Evolutionary conservation across 2,113 vertebrate species (phyloP).

Genomic region (Melospiza melodia): DNA sequence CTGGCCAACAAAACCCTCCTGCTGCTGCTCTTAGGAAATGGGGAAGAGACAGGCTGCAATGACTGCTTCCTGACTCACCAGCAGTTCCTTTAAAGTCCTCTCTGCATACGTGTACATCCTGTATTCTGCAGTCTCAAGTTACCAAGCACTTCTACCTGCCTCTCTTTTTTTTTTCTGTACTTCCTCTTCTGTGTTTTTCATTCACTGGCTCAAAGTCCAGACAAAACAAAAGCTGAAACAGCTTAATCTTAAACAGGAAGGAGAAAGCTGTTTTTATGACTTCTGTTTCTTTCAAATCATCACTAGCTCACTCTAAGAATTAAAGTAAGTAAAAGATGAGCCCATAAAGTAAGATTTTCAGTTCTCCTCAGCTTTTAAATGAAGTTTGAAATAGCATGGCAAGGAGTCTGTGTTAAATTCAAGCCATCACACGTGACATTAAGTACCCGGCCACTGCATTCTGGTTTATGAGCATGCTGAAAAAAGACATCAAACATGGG

Average conservation of each 20-base stretch:
- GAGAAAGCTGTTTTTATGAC: not conserved
- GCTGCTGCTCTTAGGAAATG: not conserved
- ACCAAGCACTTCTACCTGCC: not conserved
- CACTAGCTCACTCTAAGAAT: not conserved
- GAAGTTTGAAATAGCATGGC: not conserved
- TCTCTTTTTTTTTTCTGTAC: not conserved
- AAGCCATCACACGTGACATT: not conserved
- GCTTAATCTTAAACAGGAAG: not conserved
- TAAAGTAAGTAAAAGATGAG: not conserved
- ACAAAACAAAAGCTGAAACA: slow-evolving; percentile 1
- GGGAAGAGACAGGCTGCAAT: not conserved
- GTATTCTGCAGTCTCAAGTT: not conserved
- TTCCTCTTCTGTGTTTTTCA: not conserved
- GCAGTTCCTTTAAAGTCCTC: not conserved
- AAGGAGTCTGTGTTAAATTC: not conserved
- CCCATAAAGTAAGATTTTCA: not conserved
- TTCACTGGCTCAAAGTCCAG: not conserved
- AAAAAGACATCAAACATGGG: not conserved
- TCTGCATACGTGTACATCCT: not conserved
- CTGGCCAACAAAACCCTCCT: not conserved
- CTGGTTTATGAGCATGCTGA: not conserved
- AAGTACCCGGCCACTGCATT: not conserved
- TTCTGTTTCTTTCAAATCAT: not conserved
- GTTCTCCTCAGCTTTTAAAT: slow-evolving; percentile 20
- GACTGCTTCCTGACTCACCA: not conserved